Base-by-base conservation (phyloP, 2,113 vertebrate species). In the Tenrec ecaudatus region DNA sequence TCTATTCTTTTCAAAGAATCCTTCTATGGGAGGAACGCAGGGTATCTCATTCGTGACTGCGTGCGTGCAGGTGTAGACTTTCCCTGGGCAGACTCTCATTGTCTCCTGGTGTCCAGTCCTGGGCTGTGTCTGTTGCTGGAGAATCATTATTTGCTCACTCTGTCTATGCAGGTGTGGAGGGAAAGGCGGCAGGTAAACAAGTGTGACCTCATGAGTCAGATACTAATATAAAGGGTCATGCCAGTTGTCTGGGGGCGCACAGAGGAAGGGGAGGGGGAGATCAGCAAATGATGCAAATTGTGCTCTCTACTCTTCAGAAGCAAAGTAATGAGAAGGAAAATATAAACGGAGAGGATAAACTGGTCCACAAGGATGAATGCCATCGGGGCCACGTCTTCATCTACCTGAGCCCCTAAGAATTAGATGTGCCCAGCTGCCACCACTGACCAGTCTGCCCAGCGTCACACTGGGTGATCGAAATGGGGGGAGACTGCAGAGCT, bases 91-190 rank as follows among this genome's bases (percentile, higher is more conserved):
- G 62, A n/a, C 6, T 5, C 2, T 5, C 80, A 3, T 16, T 38
- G 9, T 38, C n/a, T 62, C 53, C 53, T 57, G 4, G 23, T 16
- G 4, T 40, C 73, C 12, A 27, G 40, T 86, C n/a, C 29, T 4
- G 3, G 0, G 4, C 43, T 4, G 19, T 3, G 14, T 3, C 4
- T 33, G 31, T 10, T 16, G 23, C 17, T n/a, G 31, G 0, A 7
- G 47, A 53, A 53, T 53, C 47, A 53, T 10, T 53, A 14, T 53
- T 53, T 53, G 47, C 6, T 53, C 47, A 53, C 47, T 53, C 47
- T 14, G 12, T 53, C 47, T 53, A 14, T 53, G 43, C 20, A 43
- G 58, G 14, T 40, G 68, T 82, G 2, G 6, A 64, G 3, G 23
- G 68, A 27, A 68, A 36, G 43, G 4, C 33, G 25, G 1, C 7